phyloP scores from a whole-genome alignment of 2,888 invertebrate species.

The Mamestra brassicae region DNA sequence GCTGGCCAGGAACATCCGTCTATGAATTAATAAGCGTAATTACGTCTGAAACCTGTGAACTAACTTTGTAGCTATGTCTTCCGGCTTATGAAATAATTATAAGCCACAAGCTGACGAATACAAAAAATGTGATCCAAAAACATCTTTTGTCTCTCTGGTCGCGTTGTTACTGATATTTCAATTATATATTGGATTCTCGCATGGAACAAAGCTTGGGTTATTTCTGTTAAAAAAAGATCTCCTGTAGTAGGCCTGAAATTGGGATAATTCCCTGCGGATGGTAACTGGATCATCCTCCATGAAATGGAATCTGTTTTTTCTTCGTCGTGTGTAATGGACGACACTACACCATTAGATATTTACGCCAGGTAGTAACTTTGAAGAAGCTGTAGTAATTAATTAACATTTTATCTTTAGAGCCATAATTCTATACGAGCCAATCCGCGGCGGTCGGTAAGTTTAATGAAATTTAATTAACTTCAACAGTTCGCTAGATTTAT shows the following conservation, averaged over 20 bases:
- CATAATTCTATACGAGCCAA: conserved; percentile 19
- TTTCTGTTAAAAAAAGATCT: conserved; percentile 21
- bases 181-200: neutral
- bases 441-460: conserved; percentile 59
- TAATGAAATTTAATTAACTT: conserved; percentile 78
- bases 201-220: conserved; percentile 9
- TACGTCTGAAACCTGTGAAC: conserved; percentile 18
- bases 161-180: conserved; percentile 1
- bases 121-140: conserved; percentile 7
- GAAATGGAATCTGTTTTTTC: neutral
- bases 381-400: conserved; percentile 27
- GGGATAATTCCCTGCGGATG: conserved; percentile 37
- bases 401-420: conserved; percentile 27
- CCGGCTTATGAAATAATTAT: conserved; percentile 19
- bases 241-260: conserved; percentile 12
- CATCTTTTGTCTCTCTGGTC: neutral
- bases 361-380: conserved; percentile 5
- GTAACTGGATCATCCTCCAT: conserved; percentile 19
- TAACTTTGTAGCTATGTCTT: conserved; percentile 14
- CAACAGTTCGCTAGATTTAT: conserved; percentile 74
- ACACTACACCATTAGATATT: neutral
- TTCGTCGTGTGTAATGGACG: neutral
- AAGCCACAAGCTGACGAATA: neutral
- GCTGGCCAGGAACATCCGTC: conserved; percentile 21
- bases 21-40: conserved; percentile 53